phyloP scores from a whole-genome alignment of 2,113 vertebrate genomes.

The Gymnobelideus leadbeateri region DNA sequence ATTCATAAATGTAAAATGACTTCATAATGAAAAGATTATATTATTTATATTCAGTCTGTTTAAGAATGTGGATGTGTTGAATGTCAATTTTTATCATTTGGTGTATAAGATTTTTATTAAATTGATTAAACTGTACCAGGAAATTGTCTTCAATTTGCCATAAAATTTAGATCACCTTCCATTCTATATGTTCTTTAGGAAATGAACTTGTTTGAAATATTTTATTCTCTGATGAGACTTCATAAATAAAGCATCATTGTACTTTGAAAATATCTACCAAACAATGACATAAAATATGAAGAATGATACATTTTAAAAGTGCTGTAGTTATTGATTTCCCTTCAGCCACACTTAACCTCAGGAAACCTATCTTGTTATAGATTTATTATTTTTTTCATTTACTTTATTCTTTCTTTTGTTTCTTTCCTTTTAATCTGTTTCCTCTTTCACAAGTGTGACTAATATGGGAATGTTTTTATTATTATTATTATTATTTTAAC shows the following conservation, averaged over 20 bases:
- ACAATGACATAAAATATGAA: background rate
- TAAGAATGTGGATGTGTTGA: background rate
- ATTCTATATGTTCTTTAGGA: background rate
- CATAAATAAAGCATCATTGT: background rate
- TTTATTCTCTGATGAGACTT: background rate
- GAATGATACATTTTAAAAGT: background rate
- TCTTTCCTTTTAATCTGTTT: too few relatives aligned
- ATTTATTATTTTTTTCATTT: too few relatives aligned
- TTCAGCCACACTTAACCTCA: background rate
- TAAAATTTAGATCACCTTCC: too few relatives aligned
- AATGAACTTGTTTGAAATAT: background rate
- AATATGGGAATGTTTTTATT: too few relatives aligned
- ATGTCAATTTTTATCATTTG: background rate
- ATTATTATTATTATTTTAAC: too few relatives aligned
- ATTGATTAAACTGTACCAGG: too few relatives aligned
- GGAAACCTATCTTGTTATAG: background rate
- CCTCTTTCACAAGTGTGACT: too few relatives aligned
- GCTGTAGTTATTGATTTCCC: background rate
- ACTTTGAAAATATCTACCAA: background rate
- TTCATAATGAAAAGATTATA: background rate
- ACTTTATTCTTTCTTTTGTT: too few relatives aligned
- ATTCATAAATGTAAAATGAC: background rate
- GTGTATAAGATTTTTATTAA: too few relatives aligned
- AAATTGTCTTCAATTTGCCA: too few relatives aligned
- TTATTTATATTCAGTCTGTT: background rate